Conservation (phyloP, 2,888 invertebrate species). For the Caenorhabditis becei region DNA sequence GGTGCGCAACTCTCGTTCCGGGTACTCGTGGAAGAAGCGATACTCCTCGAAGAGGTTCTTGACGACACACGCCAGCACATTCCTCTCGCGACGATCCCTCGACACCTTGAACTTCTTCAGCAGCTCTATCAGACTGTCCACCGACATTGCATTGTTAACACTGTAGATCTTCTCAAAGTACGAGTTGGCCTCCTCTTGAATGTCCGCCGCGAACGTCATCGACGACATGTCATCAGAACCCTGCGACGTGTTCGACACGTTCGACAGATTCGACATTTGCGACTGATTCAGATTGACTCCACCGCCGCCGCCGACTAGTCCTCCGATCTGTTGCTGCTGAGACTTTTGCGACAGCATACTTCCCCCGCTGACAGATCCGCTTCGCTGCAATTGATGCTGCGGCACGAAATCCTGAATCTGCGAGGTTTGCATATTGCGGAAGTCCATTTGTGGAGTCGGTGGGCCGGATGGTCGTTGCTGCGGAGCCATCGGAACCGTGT, state of each 20-base stretch:
- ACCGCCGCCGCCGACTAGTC: constrained; percentile 4
- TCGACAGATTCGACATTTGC: background rate
- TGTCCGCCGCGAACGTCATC: constrained; percentile 85
- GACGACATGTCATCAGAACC: constrained; percentile 64
- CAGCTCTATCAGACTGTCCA: constrained; percentile 96
- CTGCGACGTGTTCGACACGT: too few relatives aligned
- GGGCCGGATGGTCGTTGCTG: constrained; percentile 61
- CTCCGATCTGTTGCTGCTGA: constrained; percentile 15
- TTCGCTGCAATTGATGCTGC: constrained; percentile 34
- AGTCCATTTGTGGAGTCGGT: constrained; percentile 66
- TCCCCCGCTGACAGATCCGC: constrained; percentile 40
- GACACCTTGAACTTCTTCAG: constrained; percentile 96
- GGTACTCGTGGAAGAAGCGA: constrained; percentile 98
- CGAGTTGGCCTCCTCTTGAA: constrained; percentile 98
- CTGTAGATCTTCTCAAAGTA: constrained; percentile 93
- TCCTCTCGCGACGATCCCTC: constrained; percentile 87
- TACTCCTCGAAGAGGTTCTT: constrained; percentile 98
- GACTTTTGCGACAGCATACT: background rate
- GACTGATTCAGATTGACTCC: background rate
- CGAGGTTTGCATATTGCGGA: constrained; percentile 19
- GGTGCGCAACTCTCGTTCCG: constrained; percentile 96
- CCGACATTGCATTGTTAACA: constrained; percentile 84
- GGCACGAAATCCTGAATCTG: constrained; percentile 41
- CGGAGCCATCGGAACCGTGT: constrained; percentile 30
- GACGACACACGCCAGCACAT: constrained; percentile 93